Percentiles rank a stretch among this genome's conserved stretches.
These are phyloP conservation scores for Anabacerthia variegaticeps DNA, from an alignment of 2,797 vertebrate species.

Conservation along the genomic window DNA sequence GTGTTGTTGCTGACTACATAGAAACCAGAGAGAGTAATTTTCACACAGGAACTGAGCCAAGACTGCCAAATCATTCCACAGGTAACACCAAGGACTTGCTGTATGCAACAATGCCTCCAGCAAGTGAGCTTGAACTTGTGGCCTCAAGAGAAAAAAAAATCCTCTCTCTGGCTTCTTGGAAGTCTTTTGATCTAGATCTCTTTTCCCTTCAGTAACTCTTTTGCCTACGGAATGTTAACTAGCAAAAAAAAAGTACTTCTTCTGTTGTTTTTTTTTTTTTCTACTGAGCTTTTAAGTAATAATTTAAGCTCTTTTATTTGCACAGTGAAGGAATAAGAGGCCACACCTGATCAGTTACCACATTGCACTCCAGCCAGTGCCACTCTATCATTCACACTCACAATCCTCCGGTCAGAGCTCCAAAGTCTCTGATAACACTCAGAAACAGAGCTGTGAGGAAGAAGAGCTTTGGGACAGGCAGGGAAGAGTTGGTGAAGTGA, in stretches of 20 bases:
- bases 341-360: neutral
- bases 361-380: neutral
- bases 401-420: neutral
- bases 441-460: neutral
- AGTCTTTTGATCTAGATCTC: neutral
- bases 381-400: neutral
- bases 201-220: neutral
- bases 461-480: neutral
- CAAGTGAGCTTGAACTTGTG: neutral
- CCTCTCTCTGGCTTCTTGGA: neutral
- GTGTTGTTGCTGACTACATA: neutral
- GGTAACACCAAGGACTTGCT: neutral
- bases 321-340: neutral
- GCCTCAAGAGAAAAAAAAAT: neutral
- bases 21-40: neutral
- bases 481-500: neutral
- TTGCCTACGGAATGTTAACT: neutral
- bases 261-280: neutral
- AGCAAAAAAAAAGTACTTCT: neutral
- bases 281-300: neutral
- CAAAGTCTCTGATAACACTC: neutral
- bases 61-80: neutral
- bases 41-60: neutral
- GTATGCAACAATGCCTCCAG: neutral
- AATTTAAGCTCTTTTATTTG: slow-evolving; percentile 12